These are phyloP conservation scores for Saturnia pavonia DNA, from an alignment of 2,888 invertebrate genomes.

Conservation along the genomic window DNA sequence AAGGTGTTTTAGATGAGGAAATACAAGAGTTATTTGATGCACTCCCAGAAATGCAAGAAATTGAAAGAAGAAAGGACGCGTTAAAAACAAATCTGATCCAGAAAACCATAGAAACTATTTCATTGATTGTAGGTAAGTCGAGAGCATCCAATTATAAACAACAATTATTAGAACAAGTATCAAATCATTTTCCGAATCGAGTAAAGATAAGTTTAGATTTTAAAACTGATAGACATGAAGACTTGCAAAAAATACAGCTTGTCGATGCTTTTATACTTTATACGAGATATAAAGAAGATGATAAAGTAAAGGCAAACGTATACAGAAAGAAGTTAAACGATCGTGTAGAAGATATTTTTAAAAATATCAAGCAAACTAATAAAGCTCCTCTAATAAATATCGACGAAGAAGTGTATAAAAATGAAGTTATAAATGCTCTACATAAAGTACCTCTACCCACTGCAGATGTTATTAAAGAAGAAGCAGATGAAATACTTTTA, in stretches of 20 bases:
- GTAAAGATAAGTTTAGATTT: slow-evolving; percentile 28
- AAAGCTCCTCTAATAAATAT: slow-evolving; percentile 40
- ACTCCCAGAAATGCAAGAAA: slow-evolving; percentile 51
- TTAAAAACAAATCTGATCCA: slow-evolving; percentile 55
- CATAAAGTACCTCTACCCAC: slow-evolving; percentile 55
- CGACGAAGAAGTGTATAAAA: slow-evolving; percentile 37
- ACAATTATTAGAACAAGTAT: slow-evolving; percentile 48
- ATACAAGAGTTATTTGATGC: slow-evolving; percentile 53
- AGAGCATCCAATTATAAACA: slow-evolving; percentile 48
- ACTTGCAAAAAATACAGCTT: slow-evolving; percentile 47
- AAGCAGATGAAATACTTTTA: slow-evolving; percentile 57
- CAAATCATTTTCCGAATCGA: slow-evolving; percentile 39
- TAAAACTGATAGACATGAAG: slow-evolving; percentile 41
- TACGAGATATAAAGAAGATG: slow-evolving; percentile 46
- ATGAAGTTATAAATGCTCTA: slow-evolving; percentile 49
- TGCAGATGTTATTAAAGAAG: slow-evolving; percentile 47
- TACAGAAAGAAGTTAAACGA: slow-evolving; percentile 52
- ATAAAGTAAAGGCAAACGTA: slow-evolving; percentile 47
- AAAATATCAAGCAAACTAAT: slow-evolving; percentile 44
- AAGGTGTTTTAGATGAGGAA: slow-evolving; percentile 61
- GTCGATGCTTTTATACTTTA: slow-evolving; percentile 55
- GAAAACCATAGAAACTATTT: slow-evolving; percentile 47
- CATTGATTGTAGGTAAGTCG: slow-evolving; percentile 33
- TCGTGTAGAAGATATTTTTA: slow-evolving; percentile 43
- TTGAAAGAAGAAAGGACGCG: slow-evolving; percentile 38